A percentile compares a stretch with the other conserved stretches of the same genome.
These are phyloP conservation scores for Hermaeophaga mercurialis DNA, from an alignment of 2,888 invertebrate species.

Conservation along the genomic window DNA sequence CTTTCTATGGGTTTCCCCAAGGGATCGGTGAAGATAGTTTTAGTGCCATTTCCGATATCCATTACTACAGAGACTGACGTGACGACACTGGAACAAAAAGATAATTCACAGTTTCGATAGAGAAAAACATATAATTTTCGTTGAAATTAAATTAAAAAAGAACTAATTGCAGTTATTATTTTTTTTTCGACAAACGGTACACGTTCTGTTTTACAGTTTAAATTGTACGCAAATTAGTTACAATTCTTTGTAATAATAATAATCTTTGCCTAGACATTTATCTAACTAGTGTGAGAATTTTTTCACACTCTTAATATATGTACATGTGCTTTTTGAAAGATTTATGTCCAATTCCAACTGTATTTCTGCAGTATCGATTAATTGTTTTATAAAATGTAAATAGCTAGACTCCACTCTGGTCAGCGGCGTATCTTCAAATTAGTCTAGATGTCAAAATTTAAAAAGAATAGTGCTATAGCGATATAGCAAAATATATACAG, in stretches of 20 bases:
- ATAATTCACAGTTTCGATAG: background rate
- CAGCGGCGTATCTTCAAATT: conserved; percentile 4
- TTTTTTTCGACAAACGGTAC: too few species aligned
- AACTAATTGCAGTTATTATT: too few species aligned
- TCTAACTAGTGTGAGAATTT: conserved; percentile 2
- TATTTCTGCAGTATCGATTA: conserved; percentile 1
- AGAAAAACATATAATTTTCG: background rate
- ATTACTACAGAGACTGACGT: conserved; percentile 69
- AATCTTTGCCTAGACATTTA: background rate
- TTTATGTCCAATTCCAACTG: conserved; percentile 1
- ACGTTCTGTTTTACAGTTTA: conserved; percentile 2
- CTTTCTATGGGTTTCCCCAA: conserved; percentile 71
- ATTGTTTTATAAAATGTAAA: conserved; percentile 10
- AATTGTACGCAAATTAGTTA: background rate
- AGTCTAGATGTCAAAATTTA: too few species aligned
- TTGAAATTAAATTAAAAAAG: too few species aligned
- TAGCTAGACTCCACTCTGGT: too few species aligned
- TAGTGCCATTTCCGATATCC: conserved; percentile 61
- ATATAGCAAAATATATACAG: too few species aligned
- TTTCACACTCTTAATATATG: background rate
- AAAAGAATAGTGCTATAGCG: too few species aligned
- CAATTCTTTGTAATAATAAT: too few species aligned
- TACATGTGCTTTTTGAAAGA: conserved; percentile 1
- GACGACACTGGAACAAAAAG: conserved; percentile 63
- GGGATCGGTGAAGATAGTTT: conserved; percentile 71